These are phyloP conservation scores for Aspidiotus rigidus DNA, from an alignment of 2,888 invertebrate species.

Conservation along the genomic window DNA sequence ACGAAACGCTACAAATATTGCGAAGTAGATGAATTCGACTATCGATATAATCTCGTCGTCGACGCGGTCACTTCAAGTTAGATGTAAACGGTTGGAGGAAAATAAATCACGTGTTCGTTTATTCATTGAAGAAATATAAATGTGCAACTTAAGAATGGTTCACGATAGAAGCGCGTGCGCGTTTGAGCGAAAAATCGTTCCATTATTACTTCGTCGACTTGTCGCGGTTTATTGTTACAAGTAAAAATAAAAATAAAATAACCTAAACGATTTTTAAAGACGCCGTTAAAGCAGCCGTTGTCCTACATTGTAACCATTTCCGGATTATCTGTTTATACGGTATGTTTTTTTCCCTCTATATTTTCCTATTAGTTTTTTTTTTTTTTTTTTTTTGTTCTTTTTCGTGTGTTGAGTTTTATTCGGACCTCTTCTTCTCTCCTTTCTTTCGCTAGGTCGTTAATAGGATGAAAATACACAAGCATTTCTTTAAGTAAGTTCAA, in stretches of 20 bases:
- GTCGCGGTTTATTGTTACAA: constrained; percentile 2
- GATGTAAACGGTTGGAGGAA: too few relatives aligned
- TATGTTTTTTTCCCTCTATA: background rate
- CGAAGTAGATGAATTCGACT: too few relatives aligned
- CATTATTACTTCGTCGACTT: background rate
- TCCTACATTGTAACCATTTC: constrained; percentile 32
- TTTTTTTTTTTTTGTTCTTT: constrained; percentile 1
- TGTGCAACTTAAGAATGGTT: too few relatives aligned
- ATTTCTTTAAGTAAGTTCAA: constrained; percentile 16
- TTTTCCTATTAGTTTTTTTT: background rate
- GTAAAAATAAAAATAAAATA: background rate
- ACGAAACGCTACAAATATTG: too few relatives aligned
- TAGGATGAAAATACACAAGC: background rate
- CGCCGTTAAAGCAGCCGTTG: constrained; percentile 25
- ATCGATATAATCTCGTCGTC: too few relatives aligned
- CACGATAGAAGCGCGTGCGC: background rate
- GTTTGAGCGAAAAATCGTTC: background rate
- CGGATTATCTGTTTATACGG: constrained; percentile 24
- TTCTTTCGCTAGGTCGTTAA: too few relatives aligned
- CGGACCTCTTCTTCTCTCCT: too few relatives aligned
- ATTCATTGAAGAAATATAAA: too few relatives aligned
- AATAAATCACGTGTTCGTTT: too few relatives aligned
- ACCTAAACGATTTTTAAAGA: constrained; percentile 19
- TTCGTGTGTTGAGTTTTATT: background rate
- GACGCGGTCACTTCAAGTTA: too few relatives aligned